Evolutionary conservation across 2,113 vertebrate species (phyloP).

Genomic region (Amphiprion percula): DNA sequence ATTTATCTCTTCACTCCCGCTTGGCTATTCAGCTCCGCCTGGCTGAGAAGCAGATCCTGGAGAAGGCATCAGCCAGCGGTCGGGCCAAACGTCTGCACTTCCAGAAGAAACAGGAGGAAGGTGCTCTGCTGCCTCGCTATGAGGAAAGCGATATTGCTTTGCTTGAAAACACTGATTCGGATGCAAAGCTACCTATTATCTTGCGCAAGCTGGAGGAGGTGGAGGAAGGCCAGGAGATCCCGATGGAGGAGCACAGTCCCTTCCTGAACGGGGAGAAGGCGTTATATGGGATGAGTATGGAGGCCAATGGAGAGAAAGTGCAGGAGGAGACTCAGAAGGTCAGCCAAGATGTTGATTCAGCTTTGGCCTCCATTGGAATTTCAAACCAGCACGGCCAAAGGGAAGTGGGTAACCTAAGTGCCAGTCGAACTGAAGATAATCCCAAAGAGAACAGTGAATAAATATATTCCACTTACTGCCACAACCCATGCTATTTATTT

Average conservation of each 20-base stretch:
- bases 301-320: slow-evolving; percentile 18
- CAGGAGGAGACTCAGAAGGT: slow-evolving; percentile 32
- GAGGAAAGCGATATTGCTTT: slow-evolving; percentile 91
- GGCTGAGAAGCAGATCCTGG: slow-evolving; percentile 97
- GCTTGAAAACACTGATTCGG: slow-evolving; percentile 87
- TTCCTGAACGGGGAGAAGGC: slow-evolving; percentile 87
- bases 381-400: slow-evolving; percentile 36
- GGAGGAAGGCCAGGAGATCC: slow-evolving; percentile 78
- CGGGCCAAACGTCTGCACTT: slow-evolving; percentile 87
- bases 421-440: slow-evolving; percentile 82
- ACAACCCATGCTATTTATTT: slow-evolving; percentile 79
- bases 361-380: slow-evolving; percentile 35
- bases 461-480: slow-evolving; percentile 51
- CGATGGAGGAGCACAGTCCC: slow-evolving; percentile 68
- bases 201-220: slow-evolving; percentile 89
- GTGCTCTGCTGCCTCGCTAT: slow-evolving; percentile 86
- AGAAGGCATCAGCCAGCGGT: slow-evolving; percentile 88
- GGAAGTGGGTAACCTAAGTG: slow-evolving; percentile 69
- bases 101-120: slow-evolving; percentile 86
- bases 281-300: slow-evolving; percentile 79
- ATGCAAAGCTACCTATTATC: slow-evolving; percentile 91
- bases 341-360: slow-evolving; percentile 28
- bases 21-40: slow-evolving; percentile 92
- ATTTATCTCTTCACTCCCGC: slow-evolving; percentile 86
- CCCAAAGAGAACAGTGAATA: slow-evolving; percentile 86